phyloP scores from a whole-genome alignment of 1,140 invertebrate species.

The Thrips palmi region DNA sequence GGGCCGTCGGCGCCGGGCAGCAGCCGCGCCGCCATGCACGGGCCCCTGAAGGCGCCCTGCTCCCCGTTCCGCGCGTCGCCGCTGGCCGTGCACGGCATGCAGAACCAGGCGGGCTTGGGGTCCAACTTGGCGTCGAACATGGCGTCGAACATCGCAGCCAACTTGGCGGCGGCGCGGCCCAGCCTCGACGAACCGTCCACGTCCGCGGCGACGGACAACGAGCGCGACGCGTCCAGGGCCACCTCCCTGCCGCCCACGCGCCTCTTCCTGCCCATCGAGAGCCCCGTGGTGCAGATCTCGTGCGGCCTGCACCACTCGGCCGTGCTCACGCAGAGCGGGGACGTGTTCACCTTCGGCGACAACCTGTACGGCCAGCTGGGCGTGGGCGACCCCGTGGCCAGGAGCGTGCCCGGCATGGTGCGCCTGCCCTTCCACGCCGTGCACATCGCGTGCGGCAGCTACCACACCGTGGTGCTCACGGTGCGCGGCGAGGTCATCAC shows the following conservation, averaged over 20 bases:
- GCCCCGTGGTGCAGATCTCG: constrained; percentile 59
- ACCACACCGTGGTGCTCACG: constrained; percentile 85
- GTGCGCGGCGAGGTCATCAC: constrained; percentile 82
- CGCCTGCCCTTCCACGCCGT: constrained; percentile 43
- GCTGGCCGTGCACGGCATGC: no score
- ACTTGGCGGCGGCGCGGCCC: no score
- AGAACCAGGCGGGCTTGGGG: no score
- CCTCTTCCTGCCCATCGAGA: constrained; percentile 43
- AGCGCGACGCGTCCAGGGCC: constrained; percentile 40
- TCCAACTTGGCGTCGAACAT: no score
- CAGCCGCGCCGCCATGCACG: no score
- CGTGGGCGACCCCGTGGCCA: constrained; percentile 57
- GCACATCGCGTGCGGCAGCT: constrained; percentile 81
- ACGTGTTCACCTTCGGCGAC: constrained; percentile 81
- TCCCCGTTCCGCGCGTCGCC: no score
- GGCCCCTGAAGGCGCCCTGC: no score
- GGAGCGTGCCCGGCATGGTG: constrained; percentile 57
- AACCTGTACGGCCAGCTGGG: constrained; percentile 91
- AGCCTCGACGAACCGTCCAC: no score
- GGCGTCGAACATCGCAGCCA: no score
- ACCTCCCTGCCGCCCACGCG: constrained; percentile 62
- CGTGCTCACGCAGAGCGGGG: constrained; percentile 40
- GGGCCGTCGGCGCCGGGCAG: no score
- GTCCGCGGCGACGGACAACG: constrained; percentile 34
- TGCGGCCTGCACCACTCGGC: constrained; percentile 79